Evolutionary conservation across 2,797 vertebrate species (phyloP), one percentile per base, ranked within the genome.

Genomic region (Knipowitschia caucasica): DNA sequence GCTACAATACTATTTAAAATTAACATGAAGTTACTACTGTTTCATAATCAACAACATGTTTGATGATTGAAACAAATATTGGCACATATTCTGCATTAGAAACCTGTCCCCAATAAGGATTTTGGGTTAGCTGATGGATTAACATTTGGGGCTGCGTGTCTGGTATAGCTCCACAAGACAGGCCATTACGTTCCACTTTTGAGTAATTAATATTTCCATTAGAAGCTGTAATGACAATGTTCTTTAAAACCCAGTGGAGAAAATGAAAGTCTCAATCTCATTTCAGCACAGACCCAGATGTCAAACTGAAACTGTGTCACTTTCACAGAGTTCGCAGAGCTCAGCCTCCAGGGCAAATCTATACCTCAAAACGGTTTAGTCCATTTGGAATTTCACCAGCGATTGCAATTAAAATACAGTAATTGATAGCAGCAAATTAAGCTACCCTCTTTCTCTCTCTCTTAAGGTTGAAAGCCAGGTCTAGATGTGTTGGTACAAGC

Each of bases 201-300:
- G 15, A 57, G 33, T 67, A 50, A 75, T 52, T 67, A 50, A 67
- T 62, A 58, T 52, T 68, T 68, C 54, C 50, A 68, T 71, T 46
- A 75, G 33, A 17, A 50, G 50, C 38, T 61, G 14, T 43, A 77
- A 58, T 61, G 44, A 58, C 33, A 68, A 60, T 61, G 17, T 10
- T 15, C 7, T 17, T 38, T 18, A 2, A 4, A 38, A 18, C 15
- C 35, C 35, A 18, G 2, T 5, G 8, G 35, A 38, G 15, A 18
- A 18, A 20, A 38, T 18, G n/a, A 7, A 9, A 38, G 35, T 38
- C 7, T 38, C 35, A 38, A 20, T 38, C 35, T 38, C 35, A 38
- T 38, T 38, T 38, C 35, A 38, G 17, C 34, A 2, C 15, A 35
- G 33, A 35, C 33, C 33, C 33, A 35, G 8, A 35, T 35, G n/a